Evolutionary conservation across 2,113 vertebrate genomes (phyloP).

Genomic region (Tamias sibiricus): DNA sequence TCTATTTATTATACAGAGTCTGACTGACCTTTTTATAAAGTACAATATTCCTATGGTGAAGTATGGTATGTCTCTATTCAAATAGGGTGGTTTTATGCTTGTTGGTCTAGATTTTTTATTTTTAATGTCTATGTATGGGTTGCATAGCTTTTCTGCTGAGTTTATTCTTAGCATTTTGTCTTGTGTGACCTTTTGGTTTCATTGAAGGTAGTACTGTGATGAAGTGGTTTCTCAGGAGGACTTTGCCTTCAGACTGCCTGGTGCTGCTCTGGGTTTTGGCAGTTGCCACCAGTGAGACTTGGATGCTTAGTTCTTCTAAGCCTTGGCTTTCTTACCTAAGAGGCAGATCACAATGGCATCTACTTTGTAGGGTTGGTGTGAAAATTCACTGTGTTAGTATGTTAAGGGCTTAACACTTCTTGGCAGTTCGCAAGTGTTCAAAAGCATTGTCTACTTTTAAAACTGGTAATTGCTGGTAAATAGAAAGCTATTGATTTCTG

Average conservation of each 20-base stretch:
- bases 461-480: constrained; percentile 6
- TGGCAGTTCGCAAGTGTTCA: background rate
- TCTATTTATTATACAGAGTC: background rate
- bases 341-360: background rate
- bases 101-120: background rate
- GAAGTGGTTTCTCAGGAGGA: background rate
- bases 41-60: background rate
- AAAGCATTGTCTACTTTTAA: constrained; percentile 3
- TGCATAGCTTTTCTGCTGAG: background rate
- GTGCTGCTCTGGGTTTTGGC: background rate
- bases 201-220: background rate
- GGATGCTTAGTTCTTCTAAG: background rate
- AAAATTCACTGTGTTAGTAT: background rate
- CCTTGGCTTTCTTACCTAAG: background rate
- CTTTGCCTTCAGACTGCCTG: background rate
- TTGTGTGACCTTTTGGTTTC: background rate
- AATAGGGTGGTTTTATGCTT: background rate
- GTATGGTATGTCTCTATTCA: background rate
- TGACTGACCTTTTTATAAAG: constrained; percentile 28
- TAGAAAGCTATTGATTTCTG: constrained; percentile 32
- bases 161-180: background rate
- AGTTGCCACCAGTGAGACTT: background rate
- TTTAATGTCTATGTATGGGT: background rate
- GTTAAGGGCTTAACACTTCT: background rate
- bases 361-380: background rate